Evolutionary conservation across 1,140 invertebrate genomes (phyloP).

Genomic region (Eumaeus atala): DNA sequence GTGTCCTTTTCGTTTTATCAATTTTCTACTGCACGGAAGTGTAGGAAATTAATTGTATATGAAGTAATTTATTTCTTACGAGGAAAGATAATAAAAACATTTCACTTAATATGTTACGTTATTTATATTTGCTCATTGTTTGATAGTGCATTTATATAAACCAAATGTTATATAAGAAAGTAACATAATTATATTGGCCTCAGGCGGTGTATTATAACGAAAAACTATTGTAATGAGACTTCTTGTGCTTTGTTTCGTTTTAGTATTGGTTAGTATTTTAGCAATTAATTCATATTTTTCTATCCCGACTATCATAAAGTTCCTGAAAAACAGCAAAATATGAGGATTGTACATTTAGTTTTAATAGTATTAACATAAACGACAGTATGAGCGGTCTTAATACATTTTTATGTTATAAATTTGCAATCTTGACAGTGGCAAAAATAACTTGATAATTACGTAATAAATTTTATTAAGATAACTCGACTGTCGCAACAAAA

Average conservation of each 20-base stretch:
- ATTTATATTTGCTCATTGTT: conserved; percentile 5
- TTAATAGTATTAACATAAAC: no score
- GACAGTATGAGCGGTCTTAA: not conserved
- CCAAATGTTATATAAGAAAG: not conserved
- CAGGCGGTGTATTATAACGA: no score
- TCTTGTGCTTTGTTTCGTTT: not conserved
- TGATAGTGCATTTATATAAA: conserved; percentile 6
- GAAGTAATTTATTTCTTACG: not conserved
- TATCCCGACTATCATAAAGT: no score
- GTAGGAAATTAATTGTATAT: not conserved
- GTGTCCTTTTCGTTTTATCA: no score
- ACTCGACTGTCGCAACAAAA: not conserved
- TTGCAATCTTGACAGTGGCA: not conserved
- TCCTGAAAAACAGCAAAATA: no score
- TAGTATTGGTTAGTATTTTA: conserved; percentile 6
- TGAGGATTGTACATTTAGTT: no score
- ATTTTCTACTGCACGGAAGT: no score
- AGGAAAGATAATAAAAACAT: not conserved
- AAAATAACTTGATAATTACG: no score
- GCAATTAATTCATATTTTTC: conserved; percentile 1
- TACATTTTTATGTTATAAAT: not conserved
- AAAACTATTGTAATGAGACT: not conserved
- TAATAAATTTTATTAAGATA: not conserved
- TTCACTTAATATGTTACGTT: not conserved
- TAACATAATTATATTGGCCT: not conserved